phyloP scores from a whole-genome alignment of 2,113 vertebrate genomes.

The Centropristis striata region DNA sequence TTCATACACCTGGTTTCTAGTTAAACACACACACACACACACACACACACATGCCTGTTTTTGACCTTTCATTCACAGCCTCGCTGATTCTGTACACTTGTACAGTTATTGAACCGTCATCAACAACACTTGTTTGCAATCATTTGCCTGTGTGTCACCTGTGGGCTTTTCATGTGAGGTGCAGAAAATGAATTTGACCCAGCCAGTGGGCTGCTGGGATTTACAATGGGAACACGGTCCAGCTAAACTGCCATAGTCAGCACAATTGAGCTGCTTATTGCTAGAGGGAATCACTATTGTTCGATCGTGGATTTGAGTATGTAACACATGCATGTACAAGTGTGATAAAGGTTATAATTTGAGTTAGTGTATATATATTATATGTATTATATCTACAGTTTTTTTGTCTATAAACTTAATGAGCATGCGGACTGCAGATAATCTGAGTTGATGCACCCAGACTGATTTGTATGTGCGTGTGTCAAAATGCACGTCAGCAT shows the following conservation, averaged over 20 bases:
- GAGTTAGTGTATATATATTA: not conserved
- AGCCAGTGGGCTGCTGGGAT: slow-evolving; percentile 41
- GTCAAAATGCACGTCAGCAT: slow-evolving; percentile 32
- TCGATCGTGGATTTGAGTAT: not conserved
- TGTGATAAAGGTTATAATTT: not conserved
- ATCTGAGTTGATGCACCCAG: slow-evolving; percentile 28
- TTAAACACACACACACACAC: slow-evolving; percentile 1
- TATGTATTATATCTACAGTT: not conserved
- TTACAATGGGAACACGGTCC: slow-evolving; percentile 8
- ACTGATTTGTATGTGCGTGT: slow-evolving; percentile 9
- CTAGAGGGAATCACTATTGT: slow-evolving; percentile 17
- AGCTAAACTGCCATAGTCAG: slow-evolving; percentile 47
- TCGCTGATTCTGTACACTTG: slow-evolving; percentile 21
- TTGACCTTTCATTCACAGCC: slow-evolving; percentile 39
- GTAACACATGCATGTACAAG: slow-evolving; percentile 2
- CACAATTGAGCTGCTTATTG: slow-evolving; percentile 30
- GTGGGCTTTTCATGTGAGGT: slow-evolving; percentile 39
- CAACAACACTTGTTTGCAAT: slow-evolving; percentile 62
- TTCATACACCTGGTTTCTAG: slow-evolving; percentile 3
- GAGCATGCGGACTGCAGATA: slow-evolving; percentile 6
- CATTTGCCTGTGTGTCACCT: slow-evolving; percentile 48
- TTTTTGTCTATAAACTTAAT: not conserved
- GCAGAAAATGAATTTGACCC: slow-evolving; percentile 73
- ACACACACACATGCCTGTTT: slow-evolving; percentile 6
- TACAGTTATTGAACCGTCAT: slow-evolving; percentile 52